Evolutionary conservation across 2,113 vertebrate species (phyloP).

Genomic region (Herpetotheres cachinnans): DNA sequence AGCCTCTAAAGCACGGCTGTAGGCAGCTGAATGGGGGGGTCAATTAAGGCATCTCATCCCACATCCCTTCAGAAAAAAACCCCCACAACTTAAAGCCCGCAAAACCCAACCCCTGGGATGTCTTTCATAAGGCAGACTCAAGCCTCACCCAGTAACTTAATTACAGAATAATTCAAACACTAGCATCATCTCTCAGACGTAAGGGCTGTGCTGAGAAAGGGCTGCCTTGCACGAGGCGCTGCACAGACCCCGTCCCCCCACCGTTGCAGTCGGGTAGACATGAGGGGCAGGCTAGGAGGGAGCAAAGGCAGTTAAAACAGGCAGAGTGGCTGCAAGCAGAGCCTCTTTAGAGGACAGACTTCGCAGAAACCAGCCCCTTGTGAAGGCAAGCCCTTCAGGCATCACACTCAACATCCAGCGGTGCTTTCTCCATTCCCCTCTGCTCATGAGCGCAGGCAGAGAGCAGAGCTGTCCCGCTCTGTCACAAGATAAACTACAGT

Average conservation of each 20-base stretch:
- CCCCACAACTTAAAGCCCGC: neutral
- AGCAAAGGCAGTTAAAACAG: neutral
- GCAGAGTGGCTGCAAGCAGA: neutral
- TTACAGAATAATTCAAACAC: neutral
- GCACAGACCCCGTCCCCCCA: accelerated
- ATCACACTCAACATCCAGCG: neutral
- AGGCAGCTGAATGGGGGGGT: neutral
- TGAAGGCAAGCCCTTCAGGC: neutral
- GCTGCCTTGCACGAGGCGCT: accelerated
- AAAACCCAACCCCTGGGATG: neutral
- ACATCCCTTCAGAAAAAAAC: neutral
- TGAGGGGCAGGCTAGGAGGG: accelerated
- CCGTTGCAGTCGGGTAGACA: accelerated
- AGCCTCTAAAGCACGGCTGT: neutral
- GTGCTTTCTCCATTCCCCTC: neutral
- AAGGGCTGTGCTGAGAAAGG: neutral
- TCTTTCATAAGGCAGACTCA: neutral
- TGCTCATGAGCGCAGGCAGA: neutral
- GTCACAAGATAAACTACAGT: neutral
- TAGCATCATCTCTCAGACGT: accelerated
- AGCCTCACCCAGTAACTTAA: neutral
- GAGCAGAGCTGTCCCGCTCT: neutral
- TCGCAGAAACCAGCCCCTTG: neutral
- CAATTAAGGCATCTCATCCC: neutral
- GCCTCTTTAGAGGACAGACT: neutral